Conservation (phyloP, 2,797 vertebrate genomes). For the Cyprinodon diabolis region DNA sequence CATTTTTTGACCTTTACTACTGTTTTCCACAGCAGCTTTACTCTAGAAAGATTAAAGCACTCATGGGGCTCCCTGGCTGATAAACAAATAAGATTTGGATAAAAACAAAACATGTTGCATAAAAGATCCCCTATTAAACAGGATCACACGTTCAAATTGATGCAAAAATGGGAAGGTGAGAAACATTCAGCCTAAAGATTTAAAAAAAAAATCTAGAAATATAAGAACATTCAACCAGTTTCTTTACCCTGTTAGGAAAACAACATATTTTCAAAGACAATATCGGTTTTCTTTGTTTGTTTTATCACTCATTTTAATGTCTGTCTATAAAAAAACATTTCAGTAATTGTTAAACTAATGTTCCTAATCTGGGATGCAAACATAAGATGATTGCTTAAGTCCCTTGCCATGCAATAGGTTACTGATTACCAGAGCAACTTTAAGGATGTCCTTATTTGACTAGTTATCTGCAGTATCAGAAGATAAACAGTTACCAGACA, state of each 20-base stretch:
- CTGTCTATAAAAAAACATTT: background rate
- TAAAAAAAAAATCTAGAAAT: background rate
- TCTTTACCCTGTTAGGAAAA: background rate
- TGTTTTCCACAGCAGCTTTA: slow-evolving; percentile 7
- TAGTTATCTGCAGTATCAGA: background rate
- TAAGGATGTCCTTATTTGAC: background rate
- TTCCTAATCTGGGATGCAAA: background rate
- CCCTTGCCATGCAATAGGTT: background rate
- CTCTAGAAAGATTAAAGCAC: slow-evolving; percentile 16
- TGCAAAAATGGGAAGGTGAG: slow-evolving; percentile 57
- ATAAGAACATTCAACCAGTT: background rate
- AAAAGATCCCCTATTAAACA: slow-evolving; percentile 61
- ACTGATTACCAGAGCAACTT: background rate
- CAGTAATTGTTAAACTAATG: background rate
- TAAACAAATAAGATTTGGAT: slow-evolving; percentile 22
- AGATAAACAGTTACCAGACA: background rate
- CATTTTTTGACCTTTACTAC: slow-evolving; percentile 1
- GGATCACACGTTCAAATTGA: slow-evolving; percentile 52
- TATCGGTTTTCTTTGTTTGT: background rate
- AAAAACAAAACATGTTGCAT: slow-evolving; percentile 52
- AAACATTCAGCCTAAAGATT: slow-evolving; percentile 24
- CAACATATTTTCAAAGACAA: background rate
- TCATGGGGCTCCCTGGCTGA: slow-evolving; percentile 23
- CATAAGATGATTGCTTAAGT: background rate
- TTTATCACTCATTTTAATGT: background rate